Evolutionary conservation across 2,113 vertebrate species (phyloP), one percentile per base, ranked within the genome.

Genomic region (Spilogale gracilis): DNA sequence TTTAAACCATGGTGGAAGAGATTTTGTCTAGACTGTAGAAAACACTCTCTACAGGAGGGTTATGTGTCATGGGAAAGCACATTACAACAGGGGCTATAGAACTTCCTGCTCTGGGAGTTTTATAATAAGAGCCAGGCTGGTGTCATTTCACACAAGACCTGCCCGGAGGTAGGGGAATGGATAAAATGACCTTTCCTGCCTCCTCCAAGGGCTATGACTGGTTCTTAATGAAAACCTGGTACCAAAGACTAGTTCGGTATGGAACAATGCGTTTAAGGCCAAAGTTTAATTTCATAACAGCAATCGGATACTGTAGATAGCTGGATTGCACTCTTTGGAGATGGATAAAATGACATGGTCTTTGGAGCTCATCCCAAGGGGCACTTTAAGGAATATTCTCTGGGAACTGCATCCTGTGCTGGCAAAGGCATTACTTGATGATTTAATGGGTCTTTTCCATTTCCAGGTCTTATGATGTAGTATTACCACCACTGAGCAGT

Each of bases 201-300:
- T 96, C 87, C 65, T 98, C 92, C 90, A 83, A 95, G 80, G 96
- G 92, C 92, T 87, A 88, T 25, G 83, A 63, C 96, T 92, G 96
- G 90, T 91, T 71, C 92, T 97, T 98, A 98, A 97, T 98, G 98
- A 98, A 98, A 98, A 98, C 98, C 98, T 97, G 94, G 90, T 97
- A 96, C 91, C 52, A 4, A 63, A 92, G 88, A 71, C 95, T 93
- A 58, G 78, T 93, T 88, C 71, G 71, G 94, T 96, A 96, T 82
- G 96, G 97, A 91, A 89, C 88, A 79, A 71, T 96, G 95, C 98
- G 97, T 96, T 97, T 79, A 95, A 97, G 97, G 97, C 93, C 97
- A 97, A 96, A 97, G 97, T 97, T 98, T 97, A 96, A 98, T 97
- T 98, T 97, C 90, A 95, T 98, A 97, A 97, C 95, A 98, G 97